phyloP scores from a whole-genome alignment of 2,888 invertebrate genomes.

The Smittia aterrima region DNA sequence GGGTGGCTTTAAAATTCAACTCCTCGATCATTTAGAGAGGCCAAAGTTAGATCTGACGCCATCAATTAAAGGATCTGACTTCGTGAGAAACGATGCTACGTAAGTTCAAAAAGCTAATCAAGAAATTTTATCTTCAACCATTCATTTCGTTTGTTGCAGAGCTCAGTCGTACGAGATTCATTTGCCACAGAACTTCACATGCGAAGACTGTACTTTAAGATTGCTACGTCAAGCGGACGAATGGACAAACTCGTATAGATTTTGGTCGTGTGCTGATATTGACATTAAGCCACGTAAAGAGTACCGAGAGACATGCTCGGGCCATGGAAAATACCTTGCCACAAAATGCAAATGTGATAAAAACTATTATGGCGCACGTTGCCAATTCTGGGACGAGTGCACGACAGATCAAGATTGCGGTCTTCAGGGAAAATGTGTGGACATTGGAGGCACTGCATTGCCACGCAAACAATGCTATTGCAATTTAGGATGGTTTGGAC shows the following conservation, averaged over 20 bases:
- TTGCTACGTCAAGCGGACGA: constrained; percentile 87
- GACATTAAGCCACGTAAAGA: constrained; percentile 73
- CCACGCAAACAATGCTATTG: constrained; percentile 88
- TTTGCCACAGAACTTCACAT: constrained; percentile 78
- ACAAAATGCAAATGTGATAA: constrained; percentile 79
- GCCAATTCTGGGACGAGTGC: constrained; percentile 90
- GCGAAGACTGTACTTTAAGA: constrained; percentile 85
- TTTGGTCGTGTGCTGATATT: constrained; percentile 96
- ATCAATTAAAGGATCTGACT: constrained; percentile 74
- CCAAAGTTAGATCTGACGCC: constrained; percentile 83
- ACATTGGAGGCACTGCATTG: constrained; percentile 74
- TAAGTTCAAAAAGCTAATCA: constrained; percentile 57
- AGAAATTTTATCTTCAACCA: not conserved
- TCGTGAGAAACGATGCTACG: constrained; percentile 81
- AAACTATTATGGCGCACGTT: constrained; percentile 75
- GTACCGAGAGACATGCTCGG: constrained; percentile 80
- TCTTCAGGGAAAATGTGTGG: constrained; percentile 78
- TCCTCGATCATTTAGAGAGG: constrained; percentile 80
- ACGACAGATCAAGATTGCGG: constrained; percentile 81
- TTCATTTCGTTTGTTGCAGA: constrained; percentile 54
- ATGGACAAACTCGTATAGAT: constrained; percentile 80
- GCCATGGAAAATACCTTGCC: constrained; percentile 75
- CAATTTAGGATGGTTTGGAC: constrained; percentile 83
- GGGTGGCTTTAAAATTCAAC: constrained; percentile 89
- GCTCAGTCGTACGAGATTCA: constrained; percentile 79